Evolutionary conservation across 2,888 invertebrate genomes (phyloP).

Genomic region (Schizaphis graminum): DNA sequence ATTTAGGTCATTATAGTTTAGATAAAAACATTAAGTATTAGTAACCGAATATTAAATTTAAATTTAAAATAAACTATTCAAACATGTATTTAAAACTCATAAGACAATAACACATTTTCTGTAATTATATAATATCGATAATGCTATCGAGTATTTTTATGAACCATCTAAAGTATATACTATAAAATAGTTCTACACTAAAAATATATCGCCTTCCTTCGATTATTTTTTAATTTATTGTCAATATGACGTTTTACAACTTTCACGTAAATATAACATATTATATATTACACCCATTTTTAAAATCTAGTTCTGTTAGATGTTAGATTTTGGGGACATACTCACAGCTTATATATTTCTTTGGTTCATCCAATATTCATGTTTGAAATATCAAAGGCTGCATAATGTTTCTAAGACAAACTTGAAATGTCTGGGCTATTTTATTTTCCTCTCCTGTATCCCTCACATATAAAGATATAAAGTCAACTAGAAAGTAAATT

Average conservation of each 20-base stretch:
- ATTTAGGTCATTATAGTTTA: not conserved
- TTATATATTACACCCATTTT: not conserved
- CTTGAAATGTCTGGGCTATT: constrained; percentile 16
- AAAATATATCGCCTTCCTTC: not conserved
- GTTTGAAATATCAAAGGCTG: constrained; percentile 48
- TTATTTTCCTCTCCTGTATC: constrained; percentile 9
- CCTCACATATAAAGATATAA: not conserved
- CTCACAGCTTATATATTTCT: constrained; percentile 19
- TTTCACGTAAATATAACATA: not conserved
- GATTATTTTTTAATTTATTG: constrained; percentile 4
- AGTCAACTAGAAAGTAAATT: constrained; percentile 32
- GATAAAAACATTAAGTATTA: not conserved
- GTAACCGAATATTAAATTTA: not conserved
- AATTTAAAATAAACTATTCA: not conserved
- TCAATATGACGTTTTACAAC: not conserved
- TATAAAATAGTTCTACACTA: not conserved
- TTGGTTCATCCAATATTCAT: constrained; percentile 48
- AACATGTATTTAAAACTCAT: not conserved
- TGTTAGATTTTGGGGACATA: not conserved
- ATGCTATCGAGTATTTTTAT: not conserved
- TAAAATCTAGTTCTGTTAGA: not conserved
- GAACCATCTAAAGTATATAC: not conserved
- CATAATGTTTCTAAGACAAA: constrained; percentile 31
- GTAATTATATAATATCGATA: not conserved
- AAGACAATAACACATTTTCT: not conserved